Evolutionary conservation across 2,888 invertebrate species (phyloP), one percentile per base, ranked within the genome.

Genomic region (Drosophila rubida): DNA sequence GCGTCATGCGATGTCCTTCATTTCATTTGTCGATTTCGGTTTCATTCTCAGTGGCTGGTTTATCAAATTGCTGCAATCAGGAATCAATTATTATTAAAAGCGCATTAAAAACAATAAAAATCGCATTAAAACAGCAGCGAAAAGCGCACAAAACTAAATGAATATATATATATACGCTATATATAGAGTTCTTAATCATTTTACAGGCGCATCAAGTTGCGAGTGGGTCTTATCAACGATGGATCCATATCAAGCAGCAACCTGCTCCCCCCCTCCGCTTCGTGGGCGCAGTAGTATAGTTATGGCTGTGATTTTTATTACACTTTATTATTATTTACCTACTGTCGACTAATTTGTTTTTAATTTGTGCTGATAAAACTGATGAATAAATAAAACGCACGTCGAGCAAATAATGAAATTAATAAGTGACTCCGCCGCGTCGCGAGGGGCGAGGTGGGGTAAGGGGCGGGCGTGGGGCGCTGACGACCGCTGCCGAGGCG

Each of bases 281-380:
- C n/a, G n/a, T n/a, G n/a, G n/a, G n/a, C n/a, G n/a, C n/a, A n/a
- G n/a, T n/a, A n/a, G n/a, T n/a, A n/a, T n/a, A n/a, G n/a, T 50
- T 50, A 35, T 57, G 64, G 37, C 74, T 65, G 64, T 85, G 82
- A 87, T 87, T 86, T 83, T 83, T 80, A 83, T 83, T 83, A 85
- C 86, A 79, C 54, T 85, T 83, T 82, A 79, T 86, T 87, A 78
- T 87, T 88, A 86, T 83, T 87, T 83, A 86, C 83, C 88, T 83
- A 78, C 83, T 86, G 84, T 80, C 77, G 81, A 84, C 84, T 87
- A 87, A 87, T 88, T 87, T 87, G 89, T 83, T 87, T 87, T 87
- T 87, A 87, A 89, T 87, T 86, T 89, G 83, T 72, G 82, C 81
- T 80, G 88, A 88, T 85, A 88, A 83, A 83, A 80, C 71, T 74